Percentiles rank a stretch among this genome's conserved stretches.
These are phyloP conservation scores for Melipona beecheii DNA, from an alignment of 2,888 invertebrate species.

Conservation along the genomic window DNA sequence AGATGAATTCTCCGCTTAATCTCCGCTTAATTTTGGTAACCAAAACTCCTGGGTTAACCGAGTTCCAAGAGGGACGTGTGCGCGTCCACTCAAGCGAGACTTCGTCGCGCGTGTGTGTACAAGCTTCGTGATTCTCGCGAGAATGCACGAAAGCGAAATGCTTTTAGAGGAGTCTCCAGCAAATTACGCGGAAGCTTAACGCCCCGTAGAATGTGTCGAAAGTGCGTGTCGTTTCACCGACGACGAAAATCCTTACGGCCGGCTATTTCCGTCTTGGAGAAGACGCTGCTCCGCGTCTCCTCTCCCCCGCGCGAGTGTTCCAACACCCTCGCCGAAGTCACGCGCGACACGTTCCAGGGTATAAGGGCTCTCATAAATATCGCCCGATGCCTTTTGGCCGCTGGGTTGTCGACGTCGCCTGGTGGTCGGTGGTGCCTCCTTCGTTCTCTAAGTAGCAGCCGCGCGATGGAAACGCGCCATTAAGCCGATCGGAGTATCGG, in stretches of 20 bases:
- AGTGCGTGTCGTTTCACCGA: slow-evolving; percentile 38
- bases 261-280: too few relatives aligned
- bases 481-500: slow-evolving; percentile 42
- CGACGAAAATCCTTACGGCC: not conserved
- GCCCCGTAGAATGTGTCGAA: slow-evolving; percentile 47
- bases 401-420: slow-evolving; percentile 31
- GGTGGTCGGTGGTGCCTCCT: not conserved
- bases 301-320: not conserved
- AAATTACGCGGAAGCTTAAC: slow-evolving; percentile 42
- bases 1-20: too few relatives aligned
- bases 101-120: too few relatives aligned
- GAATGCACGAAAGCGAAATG: not conserved
- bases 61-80: too few relatives aligned
- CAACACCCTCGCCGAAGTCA: slow-evolving; percentile 53
- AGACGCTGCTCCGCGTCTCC: slow-evolving; percentile 8
- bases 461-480: slow-evolving; percentile 23
- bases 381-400: slow-evolving; percentile 51
- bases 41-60: too few relatives aligned
- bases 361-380: slow-evolving; percentile 66
- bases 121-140: not conserved
- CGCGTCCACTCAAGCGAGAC: not conserved
- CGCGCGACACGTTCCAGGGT: slow-evolving; percentile 42
- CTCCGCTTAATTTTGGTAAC: too few relatives aligned
- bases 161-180: not conserved
- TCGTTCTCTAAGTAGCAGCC: slow-evolving; percentile 16